Base-by-base conservation (phyloP, 2,797 vertebrate species). In the Coracias cyanogaster region DNA sequence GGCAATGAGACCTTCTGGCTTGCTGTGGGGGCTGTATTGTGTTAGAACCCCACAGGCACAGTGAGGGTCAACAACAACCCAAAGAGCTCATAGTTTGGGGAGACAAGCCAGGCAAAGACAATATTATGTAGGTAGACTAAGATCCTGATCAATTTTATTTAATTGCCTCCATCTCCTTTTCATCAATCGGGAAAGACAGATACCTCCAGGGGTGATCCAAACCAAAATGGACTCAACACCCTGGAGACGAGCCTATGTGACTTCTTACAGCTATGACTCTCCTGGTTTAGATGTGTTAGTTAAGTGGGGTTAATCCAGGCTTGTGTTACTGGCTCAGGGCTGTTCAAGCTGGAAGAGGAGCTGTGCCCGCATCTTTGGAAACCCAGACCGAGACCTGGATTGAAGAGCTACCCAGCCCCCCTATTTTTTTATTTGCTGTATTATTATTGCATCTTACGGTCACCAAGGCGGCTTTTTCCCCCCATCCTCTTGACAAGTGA, bases 11-110 rank as follows among this genome's bases (percentile, higher is more conserved):
- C 9, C 1, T 14, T 17, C 10, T 22, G 29, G 17, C 29, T 58
- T 71, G 16, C 31, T 22, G 39, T 22, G 39, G 8, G 19, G 11
- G 16, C 41, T 46, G n/a, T 0, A 0, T n/a, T 1, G 0, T 6
- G 4, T 41, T 65, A 67, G 43, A 57, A 7, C 20, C 28, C 16
- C 12, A 31, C n/a, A 71, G 35, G 6, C 4, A 7, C 17, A 15
- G 7, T 6, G 48, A 76, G 19, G 43, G 18, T 62, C 58, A 22
- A 7, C 33, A 62, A 29, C 16, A 46, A n/a, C 28, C 15, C 20
- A 12, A 66, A 71, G 28, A 20, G 10, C 51, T 76, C 26, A 6
- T 9, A 66, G 26, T 11, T 15, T 31, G 8, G 48, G 33, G 18
- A 58, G 8, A 26, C 7, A 52, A 83, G 33, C 31, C 31, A 57